Evolutionary conservation across 2,113 vertebrate species (phyloP), one percentile per base, ranked within the genome.

Genomic region (Ictidomys tridecemlineatus): DNA sequence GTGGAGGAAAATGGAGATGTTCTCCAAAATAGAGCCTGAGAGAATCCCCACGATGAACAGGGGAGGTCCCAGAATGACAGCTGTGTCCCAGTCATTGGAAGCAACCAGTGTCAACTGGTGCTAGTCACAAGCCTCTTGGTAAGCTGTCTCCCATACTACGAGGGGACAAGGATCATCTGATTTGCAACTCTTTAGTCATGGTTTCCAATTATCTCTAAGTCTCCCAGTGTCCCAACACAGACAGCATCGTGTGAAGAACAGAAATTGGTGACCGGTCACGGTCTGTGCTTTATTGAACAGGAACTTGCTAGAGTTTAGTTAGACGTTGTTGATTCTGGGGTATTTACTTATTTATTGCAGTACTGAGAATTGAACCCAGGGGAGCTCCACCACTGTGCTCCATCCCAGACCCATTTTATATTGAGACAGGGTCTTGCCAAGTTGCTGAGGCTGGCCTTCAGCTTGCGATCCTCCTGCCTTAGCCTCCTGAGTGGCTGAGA

Each of bases 141-240:
- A 58, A 94, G 37, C 51, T 45, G 7, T n/a, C 42, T 17, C 70
- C 51, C 32, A 13, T 61, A 72, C 56, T 87, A 56, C 28, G 79
- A 94, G 48, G 53, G 24, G 18, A 63, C 56, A 92, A 82, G 70
- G 85, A 74, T 79, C 53, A 79, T 79, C 92, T 18, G 69, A 61
- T 84, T 79, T 92, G 76, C 51, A 90, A 93, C 37, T 92, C 45
- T 16, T 42, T 37, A 30, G 42, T 61, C 89, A 94, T 61, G 76
- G 13, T 65, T 82, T 83, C 28, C 83, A 72, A 77, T 24, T 61
- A 85, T 56, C 79, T 74, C 48, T 51, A n/a, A 45, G 69, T 78
- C 85, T 87, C 37, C 51, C 28, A 37, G 76, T 20, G 56, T 90
- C 80, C 63, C 78, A 83, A n/a, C 53, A 24, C 63, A 51, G 45